phyloP scores from a whole-genome alignment of 2,113 vertebrate genomes.

The Psophia crepitans region DNA sequence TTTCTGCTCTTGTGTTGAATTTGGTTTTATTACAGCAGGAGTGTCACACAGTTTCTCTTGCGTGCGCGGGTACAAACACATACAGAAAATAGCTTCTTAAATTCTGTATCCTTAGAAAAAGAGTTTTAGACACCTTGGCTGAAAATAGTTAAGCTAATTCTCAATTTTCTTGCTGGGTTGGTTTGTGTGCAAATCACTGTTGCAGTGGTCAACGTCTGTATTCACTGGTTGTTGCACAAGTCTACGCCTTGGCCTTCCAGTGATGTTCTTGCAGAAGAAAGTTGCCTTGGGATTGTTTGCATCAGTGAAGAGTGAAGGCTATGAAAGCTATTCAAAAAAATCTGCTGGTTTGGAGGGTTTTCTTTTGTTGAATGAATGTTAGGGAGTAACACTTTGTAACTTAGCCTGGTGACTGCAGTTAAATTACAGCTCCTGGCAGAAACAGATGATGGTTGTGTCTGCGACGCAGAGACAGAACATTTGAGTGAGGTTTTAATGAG shows the following conservation, averaged over 20 bases:
- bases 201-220: background rate
- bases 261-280: background rate
- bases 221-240: background rate
- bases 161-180: background rate
- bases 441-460: background rate
- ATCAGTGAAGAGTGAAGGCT: background rate
- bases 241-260: fast-evolving
- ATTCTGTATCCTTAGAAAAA: background rate
- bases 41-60: background rate
- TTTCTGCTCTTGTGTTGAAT: background rate
- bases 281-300: background rate
- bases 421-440: background rate
- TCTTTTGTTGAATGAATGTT: background rate
- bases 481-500: conserved; percentile 28
- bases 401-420: background rate
- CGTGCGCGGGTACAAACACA: too few relatives aligned
- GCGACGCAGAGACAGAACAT: background rate
- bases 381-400: background rate
- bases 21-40: background rate
- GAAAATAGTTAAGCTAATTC: background rate
- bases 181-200: background rate
- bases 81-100: background rate
- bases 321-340: background rate
- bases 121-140: background rate
- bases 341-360: background rate